phyloP scores from a whole-genome alignment of 1,140 invertebrate species.

The Microplitis mediator region DNA sequence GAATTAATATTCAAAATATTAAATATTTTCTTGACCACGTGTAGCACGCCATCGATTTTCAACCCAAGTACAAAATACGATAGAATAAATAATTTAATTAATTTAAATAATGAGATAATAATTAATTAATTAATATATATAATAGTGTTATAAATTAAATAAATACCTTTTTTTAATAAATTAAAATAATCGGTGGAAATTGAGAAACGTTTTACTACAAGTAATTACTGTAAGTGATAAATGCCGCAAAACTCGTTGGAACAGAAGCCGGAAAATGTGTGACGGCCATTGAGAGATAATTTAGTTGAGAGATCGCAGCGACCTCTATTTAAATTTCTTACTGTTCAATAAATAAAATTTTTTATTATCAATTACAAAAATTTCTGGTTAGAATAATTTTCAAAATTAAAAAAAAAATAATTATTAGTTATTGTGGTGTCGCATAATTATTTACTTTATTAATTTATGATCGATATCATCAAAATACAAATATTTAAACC shows the following conservation, averaged over 20 bases:
- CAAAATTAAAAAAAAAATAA: too few relatives aligned
- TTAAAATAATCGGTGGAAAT: not conserved
- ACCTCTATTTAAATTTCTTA: too few relatives aligned
- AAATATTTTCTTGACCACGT: not conserved
- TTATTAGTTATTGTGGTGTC: too few relatives aligned
- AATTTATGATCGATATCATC: too few relatives aligned
- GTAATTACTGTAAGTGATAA: not conserved
- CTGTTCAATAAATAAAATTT: too few relatives aligned
- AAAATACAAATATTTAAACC: too few relatives aligned
- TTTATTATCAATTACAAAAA: too few relatives aligned
- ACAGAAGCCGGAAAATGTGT: not conserved
- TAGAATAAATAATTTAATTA: not conserved
- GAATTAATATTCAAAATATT: not conserved
- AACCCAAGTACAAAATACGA: not conserved
- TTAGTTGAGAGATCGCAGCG: not conserved
- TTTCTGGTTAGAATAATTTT: too few relatives aligned
- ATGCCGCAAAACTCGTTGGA: not conserved
- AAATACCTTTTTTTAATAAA: not conserved
- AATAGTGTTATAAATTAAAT: not conserved
- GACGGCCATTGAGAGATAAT: not conserved
- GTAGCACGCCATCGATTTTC: not conserved
- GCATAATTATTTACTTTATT: too few relatives aligned
- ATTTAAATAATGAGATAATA: not conserved
- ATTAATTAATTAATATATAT: not conserved
- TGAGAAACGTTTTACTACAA: too few relatives aligned